phyloP scores from a whole-genome alignment of 2,888 invertebrate genomes.

The Xanthorhoe designata region DNA sequence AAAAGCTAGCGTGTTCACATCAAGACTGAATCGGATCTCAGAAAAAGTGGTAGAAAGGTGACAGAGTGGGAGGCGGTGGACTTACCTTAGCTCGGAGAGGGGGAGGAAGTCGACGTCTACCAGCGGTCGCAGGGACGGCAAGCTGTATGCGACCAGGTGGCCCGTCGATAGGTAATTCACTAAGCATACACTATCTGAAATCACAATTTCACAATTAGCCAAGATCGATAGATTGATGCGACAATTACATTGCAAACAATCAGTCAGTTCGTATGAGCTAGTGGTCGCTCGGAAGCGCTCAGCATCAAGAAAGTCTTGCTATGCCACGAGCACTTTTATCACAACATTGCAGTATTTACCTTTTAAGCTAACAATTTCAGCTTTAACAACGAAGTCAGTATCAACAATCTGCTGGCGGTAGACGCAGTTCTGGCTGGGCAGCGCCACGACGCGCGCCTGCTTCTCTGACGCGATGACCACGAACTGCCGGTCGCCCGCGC shows the following conservation, averaged over 20 bases:
- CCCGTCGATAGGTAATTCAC: conserved; percentile 98
- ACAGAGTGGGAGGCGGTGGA: conserved; percentile 28
- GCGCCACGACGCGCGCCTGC: conserved; percentile 96
- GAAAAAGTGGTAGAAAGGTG: conserved; percentile 19
- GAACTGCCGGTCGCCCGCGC: conserved; percentile 92
- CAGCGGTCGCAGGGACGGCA: conserved; percentile 97
- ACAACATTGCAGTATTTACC: conserved; percentile 81
- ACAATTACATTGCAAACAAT: too few species aligned
- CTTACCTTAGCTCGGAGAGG: conserved; percentile 96
- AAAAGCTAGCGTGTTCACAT: conserved; percentile 47
- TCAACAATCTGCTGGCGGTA: conserved; percentile 97
- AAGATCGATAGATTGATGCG: too few species aligned
- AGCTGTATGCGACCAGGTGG: conserved; percentile 96
- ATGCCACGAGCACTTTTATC: too few species aligned
- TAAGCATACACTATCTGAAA: conserved; percentile 96
- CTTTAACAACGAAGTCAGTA: conserved; percentile 96
- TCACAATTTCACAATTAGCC: background rate
- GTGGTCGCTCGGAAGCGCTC: too few species aligned
- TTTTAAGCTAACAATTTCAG: conserved; percentile 96
- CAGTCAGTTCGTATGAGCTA: too few species aligned
- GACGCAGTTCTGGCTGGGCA: conserved; percentile 97
- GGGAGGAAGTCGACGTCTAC: conserved; percentile 98
- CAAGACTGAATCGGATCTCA: conserved; percentile 43
- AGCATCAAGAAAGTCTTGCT: too few species aligned
- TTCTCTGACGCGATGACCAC: conserved; percentile 97